Percentiles rank a stretch among this genome's conserved stretches.
phyloP scores from a whole-genome alignment of 1,140 invertebrate species.

The Ostrea edulis region DNA sequence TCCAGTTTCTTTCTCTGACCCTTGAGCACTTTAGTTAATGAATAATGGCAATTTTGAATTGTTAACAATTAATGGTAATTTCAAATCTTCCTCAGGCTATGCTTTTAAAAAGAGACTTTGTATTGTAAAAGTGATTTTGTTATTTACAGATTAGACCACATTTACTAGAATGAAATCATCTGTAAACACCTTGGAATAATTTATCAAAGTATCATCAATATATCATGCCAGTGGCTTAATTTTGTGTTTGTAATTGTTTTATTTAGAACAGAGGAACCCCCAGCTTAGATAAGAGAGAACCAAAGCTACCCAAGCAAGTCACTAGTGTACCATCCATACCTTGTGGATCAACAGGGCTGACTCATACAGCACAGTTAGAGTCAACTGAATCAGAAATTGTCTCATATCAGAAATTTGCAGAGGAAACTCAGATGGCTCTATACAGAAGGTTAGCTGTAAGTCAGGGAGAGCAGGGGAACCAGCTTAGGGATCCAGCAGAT shows the following conservation, averaged over 20 bases:
- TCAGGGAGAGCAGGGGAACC: slow-evolving; percentile 9
- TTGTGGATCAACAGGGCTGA: neutral
- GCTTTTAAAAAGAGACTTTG: neutral
- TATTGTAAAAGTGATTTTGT: neutral
- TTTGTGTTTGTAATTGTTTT: neutral
- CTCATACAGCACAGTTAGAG: neutral
- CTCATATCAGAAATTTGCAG: neutral
- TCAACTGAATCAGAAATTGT: neutral
- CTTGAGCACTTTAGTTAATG: neutral
- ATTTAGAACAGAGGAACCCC: slow-evolving; percentile 16
- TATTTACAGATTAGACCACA: neutral
- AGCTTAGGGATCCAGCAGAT: slow-evolving; percentile 1
- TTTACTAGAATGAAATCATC: neutral
- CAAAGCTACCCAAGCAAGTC: neutral
- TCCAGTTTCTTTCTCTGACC: neutral
- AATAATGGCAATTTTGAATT: neutral
- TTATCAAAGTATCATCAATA: neutral
- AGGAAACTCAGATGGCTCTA: neutral
- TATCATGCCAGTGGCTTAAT: neutral
- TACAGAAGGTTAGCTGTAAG: neutral
- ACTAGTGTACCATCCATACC: neutral
- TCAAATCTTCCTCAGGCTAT: neutral
- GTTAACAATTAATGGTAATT: neutral
- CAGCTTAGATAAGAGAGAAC: slow-evolving; percentile 23
- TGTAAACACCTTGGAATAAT: neutral